Percentiles rank a stretch among this genome's conserved stretches.
Evolutionary conservation across 2,113 vertebrate species (phyloP).

Genomic region (Pteronura brasiliensis): DNA sequence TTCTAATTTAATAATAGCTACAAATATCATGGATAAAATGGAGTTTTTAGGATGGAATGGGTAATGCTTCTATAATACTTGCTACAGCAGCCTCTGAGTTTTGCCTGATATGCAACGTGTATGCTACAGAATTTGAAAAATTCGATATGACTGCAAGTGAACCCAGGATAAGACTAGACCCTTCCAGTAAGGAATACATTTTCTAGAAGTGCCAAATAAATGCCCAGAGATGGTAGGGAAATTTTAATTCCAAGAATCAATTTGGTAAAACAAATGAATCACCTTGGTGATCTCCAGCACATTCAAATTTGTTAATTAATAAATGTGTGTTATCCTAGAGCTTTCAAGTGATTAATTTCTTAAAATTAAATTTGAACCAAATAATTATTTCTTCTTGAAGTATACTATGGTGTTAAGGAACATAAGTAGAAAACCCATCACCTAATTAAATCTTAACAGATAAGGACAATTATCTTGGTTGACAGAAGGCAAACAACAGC

Average conservation of each 20-base stretch:
- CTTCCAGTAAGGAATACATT: not conserved
- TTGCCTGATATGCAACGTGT: not conserved
- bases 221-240: not conserved
- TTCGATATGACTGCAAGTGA: not conserved
- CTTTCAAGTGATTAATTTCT: not conserved
- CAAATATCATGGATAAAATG: not conserved
- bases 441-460: not conserved
- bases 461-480: not conserved
- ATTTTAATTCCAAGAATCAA: not conserved
- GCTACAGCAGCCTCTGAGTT: not conserved
- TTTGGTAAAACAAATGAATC: not conserved
- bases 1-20: not conserved
- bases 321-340: not conserved
- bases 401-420: not conserved
- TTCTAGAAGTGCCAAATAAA: not conserved
- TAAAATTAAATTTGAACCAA: conserved; percentile 23
- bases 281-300: not conserved
- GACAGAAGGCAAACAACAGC: not conserved
- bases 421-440: not conserved
- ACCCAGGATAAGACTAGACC: not conserved
- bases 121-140: not conserved
- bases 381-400: not conserved
- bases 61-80: not conserved
- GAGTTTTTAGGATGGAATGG: not conserved
- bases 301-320: not conserved